phyloP scores from a whole-genome alignment of 2,797 vertebrate genomes.

The Clarias laeviceps region DNA sequence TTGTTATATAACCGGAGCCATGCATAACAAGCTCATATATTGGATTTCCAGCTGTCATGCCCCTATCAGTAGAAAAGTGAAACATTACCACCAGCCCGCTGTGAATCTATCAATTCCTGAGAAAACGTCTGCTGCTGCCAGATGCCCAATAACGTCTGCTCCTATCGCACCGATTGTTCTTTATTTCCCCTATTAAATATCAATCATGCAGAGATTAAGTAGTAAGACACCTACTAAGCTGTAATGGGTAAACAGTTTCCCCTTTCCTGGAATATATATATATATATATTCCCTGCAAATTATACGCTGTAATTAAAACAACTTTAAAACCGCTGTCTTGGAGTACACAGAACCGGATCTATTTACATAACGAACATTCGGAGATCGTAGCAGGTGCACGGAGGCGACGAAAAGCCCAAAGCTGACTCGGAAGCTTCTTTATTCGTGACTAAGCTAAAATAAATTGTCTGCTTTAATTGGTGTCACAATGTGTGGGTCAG shows the following conservation, averaged over 20 bases:
- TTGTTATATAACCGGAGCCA: conserved; percentile 67
- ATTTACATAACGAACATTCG: neutral
- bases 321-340: neutral
- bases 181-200: conserved; percentile 46
- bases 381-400: neutral
- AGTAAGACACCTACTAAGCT: conserved; percentile 39
- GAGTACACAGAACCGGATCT: neutral
- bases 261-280: conserved; percentile 7
- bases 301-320: conserved; percentile 28
- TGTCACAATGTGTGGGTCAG: conserved; percentile 74
- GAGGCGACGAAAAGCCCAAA: neutral
- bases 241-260: conserved; percentile 37
- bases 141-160: conserved; percentile 46
- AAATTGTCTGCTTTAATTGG: conserved; percentile 79
- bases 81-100: conserved; percentile 53
- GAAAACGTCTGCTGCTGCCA: conserved; percentile 46
- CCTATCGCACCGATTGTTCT: conserved; percentile 36
- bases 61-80: conserved; percentile 62
- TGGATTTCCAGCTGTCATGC: conserved; percentile 55
- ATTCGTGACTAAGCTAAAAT: conserved; percentile 71
- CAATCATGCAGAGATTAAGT: conserved; percentile 45
- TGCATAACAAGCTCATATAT: conserved; percentile 58
- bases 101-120: conserved; percentile 57
- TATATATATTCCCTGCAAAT: neutral
- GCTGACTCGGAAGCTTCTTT: conserved; percentile 8